Percentiles rank a stretch among this genome's conserved stretches.
Conservation (phyloP, 2,888 invertebrate genomes). For the Thereva unica region DNA sequence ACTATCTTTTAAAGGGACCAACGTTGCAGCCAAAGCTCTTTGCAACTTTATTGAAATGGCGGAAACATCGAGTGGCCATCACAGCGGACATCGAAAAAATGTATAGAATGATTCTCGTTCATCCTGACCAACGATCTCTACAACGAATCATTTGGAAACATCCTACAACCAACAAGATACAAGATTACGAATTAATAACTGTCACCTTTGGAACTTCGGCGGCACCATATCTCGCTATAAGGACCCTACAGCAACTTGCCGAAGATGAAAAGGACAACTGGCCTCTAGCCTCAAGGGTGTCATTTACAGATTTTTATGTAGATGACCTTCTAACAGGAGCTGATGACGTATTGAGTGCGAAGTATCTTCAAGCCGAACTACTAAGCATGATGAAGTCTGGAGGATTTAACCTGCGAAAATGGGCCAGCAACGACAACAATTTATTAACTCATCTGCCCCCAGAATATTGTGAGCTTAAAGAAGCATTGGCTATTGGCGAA, state of each 20-base stretch:
- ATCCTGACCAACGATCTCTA: neutral
- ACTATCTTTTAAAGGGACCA: slow-evolving; percentile 3
- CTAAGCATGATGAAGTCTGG: too few species aligned
- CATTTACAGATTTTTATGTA: too few species aligned
- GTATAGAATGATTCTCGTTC: slow-evolving; percentile 7
- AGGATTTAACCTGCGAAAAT: too few species aligned
- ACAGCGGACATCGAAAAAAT: neutral
- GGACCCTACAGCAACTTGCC: slow-evolving; percentile 9
- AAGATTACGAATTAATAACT: neutral
- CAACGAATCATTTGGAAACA: slow-evolving; percentile 5
- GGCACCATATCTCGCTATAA: neutral
- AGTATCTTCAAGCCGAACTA: too few species aligned
- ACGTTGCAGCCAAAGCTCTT: slow-evolving; percentile 4
- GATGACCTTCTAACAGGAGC: too few species aligned
- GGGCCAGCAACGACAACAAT: too few species aligned
- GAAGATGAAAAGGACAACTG: neutral
- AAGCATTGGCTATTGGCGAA: too few species aligned
- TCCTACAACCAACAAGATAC: neutral
- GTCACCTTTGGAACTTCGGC: neutral
- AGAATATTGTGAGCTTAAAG: too few species aligned
- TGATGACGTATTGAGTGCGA: too few species aligned
- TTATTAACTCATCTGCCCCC: too few species aligned
- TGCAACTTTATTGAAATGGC: slow-evolving; percentile 4
- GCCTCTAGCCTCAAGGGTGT: neutral
- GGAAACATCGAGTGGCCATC: slow-evolving; percentile 1